Conservation (phyloP, 2,797 vertebrate species). For the Aeoliscus strigatus region DNA sequence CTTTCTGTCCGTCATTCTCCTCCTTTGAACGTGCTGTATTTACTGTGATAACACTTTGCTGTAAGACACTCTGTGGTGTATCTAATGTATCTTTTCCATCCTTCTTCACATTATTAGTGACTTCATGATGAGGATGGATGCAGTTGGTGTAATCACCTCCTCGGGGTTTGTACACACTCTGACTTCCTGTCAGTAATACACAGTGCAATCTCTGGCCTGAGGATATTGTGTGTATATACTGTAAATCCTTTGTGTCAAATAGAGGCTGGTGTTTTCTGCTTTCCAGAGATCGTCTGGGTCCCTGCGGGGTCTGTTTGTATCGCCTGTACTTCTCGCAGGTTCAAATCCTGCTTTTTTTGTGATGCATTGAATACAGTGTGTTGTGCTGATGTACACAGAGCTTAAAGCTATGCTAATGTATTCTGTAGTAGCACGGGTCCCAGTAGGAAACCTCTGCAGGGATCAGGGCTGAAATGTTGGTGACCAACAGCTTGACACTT, state of each 20-base stretch:
- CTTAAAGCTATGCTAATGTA: conserved; percentile 21
- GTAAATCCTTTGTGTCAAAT: conserved; percentile 42
- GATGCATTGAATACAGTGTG: conserved; percentile 11
- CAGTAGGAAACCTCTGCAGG: conserved; percentile 20
- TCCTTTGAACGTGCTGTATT: conserved; percentile 3
- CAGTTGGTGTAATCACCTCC: conserved; percentile 38
- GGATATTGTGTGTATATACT: conserved; percentile 33
- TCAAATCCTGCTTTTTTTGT: conserved; percentile 8
- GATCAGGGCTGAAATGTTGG: conserved; percentile 16
- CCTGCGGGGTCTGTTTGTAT: conserved; percentile 18
- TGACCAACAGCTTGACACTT: too few relatives aligned
- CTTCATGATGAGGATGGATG: conserved; percentile 27
- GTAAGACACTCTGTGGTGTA: too few relatives aligned
- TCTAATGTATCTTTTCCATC: too few relatives aligned
- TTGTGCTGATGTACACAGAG: conserved; percentile 32
- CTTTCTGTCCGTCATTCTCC: conserved; percentile 1
- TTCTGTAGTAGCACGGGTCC: conserved; percentile 13
- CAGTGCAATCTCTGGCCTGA: conserved; percentile 27
- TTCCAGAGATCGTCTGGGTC: conserved; percentile 32
- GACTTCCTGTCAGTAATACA: conserved; percentile 27
- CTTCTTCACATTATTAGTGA: conserved; percentile 6
- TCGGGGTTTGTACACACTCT: conserved; percentile 23
- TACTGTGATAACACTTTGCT: not conserved
- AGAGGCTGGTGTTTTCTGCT: conserved; percentile 35
- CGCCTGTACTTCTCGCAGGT: conserved; percentile 29